Conservation (phyloP, 2,888 invertebrate genomes). For the Iphiclides podalirius region DNA sequence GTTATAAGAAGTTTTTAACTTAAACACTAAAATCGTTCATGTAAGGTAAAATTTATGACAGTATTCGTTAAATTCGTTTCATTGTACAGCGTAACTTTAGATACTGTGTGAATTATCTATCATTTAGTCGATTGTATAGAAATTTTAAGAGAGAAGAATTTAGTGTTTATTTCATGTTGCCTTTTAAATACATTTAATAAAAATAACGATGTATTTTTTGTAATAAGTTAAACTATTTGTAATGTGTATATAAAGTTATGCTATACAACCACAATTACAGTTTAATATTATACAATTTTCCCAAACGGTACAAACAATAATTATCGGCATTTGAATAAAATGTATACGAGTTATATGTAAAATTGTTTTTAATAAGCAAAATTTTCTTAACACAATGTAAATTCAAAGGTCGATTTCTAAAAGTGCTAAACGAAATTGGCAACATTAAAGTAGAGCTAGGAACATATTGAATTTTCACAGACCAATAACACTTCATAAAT, state of each 20-base stretch:
- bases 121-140: neutral
- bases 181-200: neutral
- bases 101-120: neutral
- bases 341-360: too few relatives aligned
- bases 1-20: constrained; percentile 39
- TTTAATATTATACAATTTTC: neutral
- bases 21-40: constrained; percentile 46
- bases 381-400: too few relatives aligned
- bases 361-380: too few relatives aligned
- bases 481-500: neutral
- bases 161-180: neutral
- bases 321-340: too few relatives aligned
- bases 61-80: constrained; percentile 53
- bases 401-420: too few relatives aligned
- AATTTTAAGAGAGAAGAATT: neutral
- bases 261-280: neutral
- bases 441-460: constrained; percentile 10
- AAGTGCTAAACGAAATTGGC: too few relatives aligned
- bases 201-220: neutral
- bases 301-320: too few relatives aligned
- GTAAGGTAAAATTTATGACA: constrained; percentile 29
- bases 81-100: constrained; percentile 40
- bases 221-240: neutral
- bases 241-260: neutral
- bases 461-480: constrained; percentile 2